A percentile compares a stretch with the other conserved stretches of the same genome.
Evolutionary conservation across 2,888 invertebrate genomes (phyloP).

Genomic region (Pachymerium ferrugineum): DNA sequence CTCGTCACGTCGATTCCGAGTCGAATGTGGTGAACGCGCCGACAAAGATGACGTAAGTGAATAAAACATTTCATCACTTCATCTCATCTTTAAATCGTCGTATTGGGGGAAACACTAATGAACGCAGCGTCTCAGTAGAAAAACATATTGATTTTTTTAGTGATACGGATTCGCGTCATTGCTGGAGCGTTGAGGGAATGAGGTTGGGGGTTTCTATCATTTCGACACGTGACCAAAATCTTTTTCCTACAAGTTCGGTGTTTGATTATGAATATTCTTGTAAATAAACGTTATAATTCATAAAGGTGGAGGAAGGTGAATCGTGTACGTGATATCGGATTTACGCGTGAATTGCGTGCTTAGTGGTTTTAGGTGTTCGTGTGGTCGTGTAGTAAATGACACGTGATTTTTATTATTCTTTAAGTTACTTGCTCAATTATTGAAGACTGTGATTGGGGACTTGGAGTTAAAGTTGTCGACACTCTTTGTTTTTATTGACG

Average conservation of each 20-base stretch:
- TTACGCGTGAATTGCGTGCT: not conserved
- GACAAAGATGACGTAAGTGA: constrained; percentile 36
- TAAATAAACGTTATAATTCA: constrained; percentile 11
- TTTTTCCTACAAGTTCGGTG: not conserved
- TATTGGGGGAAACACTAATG: not conserved
- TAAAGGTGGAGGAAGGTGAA: not conserved
- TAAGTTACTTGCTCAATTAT: not conserved
- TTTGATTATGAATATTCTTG: not conserved
- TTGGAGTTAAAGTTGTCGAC: too few species aligned
- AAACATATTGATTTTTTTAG: not conserved
- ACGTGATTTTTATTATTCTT: not conserved
- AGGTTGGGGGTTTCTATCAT: too few species aligned
- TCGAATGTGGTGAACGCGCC: constrained; percentile 36
- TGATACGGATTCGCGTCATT: too few species aligned
- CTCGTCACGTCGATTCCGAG: constrained; percentile 34
- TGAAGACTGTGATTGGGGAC: not conserved
- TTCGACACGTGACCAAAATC: too few species aligned
- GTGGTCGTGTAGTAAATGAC: not conserved
- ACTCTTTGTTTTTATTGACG: too few species aligned
- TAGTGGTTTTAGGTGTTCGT: not conserved
- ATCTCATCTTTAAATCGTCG: not conserved
- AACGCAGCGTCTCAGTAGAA: not conserved
- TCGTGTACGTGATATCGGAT: not conserved
- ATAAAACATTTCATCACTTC: not conserved
- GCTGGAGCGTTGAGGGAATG: too few species aligned